phyloP scores from a whole-genome alignment of 2,797 vertebrate species.

The Tachyglossus aculeatus region DNA sequence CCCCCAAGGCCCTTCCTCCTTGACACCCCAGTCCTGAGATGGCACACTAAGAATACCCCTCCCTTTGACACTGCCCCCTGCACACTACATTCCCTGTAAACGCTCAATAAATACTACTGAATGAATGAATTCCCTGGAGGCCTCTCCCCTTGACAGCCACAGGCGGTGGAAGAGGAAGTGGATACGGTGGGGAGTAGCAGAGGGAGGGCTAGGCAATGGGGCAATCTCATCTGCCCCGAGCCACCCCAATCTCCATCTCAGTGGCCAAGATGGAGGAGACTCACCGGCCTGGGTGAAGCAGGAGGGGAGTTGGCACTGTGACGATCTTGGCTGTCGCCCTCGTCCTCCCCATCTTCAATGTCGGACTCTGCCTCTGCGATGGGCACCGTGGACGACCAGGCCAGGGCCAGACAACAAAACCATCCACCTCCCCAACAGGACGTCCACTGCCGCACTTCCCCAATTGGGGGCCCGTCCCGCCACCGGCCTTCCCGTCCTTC shows the following conservation, averaged over 20 bases:
- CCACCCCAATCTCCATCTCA: background rate
- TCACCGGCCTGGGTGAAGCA: constrained; percentile 26
- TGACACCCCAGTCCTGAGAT: too few relatives aligned
- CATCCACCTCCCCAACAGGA: background rate
- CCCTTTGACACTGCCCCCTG: too few relatives aligned
- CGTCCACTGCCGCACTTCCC: background rate
- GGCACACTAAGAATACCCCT: too few relatives aligned
- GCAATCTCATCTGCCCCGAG: too few relatives aligned
- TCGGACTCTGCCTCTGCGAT: constrained; percentile 92
- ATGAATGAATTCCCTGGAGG: too few relatives aligned
- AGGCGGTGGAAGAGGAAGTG: too few relatives aligned
- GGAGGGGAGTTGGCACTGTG: background rate
- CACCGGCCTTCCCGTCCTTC: background rate
- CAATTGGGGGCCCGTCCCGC: background rate
- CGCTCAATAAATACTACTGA: too few relatives aligned
- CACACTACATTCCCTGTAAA: too few relatives aligned
- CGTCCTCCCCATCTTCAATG: constrained; percentile 83
- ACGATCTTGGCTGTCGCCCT: constrained; percentile 70
- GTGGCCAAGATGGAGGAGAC: background rate
- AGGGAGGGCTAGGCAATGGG: too few relatives aligned
- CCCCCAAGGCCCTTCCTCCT: too few relatives aligned
- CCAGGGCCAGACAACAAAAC: constrained; percentile 71
- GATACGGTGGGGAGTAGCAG: too few relatives aligned
- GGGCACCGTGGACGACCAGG: constrained; percentile 85
- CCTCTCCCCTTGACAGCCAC: too few relatives aligned